Base-by-base conservation (phyloP, 2,888 invertebrate species). In the Anoncus sp. region DNA sequence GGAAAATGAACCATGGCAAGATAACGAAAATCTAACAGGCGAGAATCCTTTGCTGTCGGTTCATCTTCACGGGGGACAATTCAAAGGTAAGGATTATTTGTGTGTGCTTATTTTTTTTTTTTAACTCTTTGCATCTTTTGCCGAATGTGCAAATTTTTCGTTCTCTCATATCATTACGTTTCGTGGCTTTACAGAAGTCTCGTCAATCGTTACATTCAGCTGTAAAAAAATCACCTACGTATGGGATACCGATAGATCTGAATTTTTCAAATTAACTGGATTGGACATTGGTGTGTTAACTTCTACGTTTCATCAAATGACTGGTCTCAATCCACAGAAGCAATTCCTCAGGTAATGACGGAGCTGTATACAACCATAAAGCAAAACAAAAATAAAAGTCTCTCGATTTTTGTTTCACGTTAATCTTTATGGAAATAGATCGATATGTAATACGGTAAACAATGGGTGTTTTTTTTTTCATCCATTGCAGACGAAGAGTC, bases 181-280 rank as follows among this genome's bases (percentile, higher is more conserved):
- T 20, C 6, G 20, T 20, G 38, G 20, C 18, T 20, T 38, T 38
- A 20, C 82, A 91, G 91, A 90, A 78, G 92, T 94, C 35, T 92
- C 93, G 62, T 92, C 92, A 57, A 86, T 90, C 51, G 43, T 85
- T 6, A 83, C 85, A 81, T 97, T 98, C 91, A 93, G 93, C 0
- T 97, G 97, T 88, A 98, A 98, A 89, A 98, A 97, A 89, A 93
- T 97, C 77, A 94, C 94, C 0, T 95, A 97, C 85, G 92, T 97
- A 20, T 98, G 97, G 97, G 96, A 97, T 87, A 90, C 91, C 0
- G 93, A 93, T 35, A 93, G 93, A 24, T 93, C 93, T 47, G 93
- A 93, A 77, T 98, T 97, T 92, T 90, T 93, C 14, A 94, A 95
- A 84, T 91, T 98, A 40, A 93, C 93, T 49, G 97, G 97, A 4